Conservation (phyloP, 2,113 vertebrate species). For the Dicerorhinus sumatrensis region DNA sequence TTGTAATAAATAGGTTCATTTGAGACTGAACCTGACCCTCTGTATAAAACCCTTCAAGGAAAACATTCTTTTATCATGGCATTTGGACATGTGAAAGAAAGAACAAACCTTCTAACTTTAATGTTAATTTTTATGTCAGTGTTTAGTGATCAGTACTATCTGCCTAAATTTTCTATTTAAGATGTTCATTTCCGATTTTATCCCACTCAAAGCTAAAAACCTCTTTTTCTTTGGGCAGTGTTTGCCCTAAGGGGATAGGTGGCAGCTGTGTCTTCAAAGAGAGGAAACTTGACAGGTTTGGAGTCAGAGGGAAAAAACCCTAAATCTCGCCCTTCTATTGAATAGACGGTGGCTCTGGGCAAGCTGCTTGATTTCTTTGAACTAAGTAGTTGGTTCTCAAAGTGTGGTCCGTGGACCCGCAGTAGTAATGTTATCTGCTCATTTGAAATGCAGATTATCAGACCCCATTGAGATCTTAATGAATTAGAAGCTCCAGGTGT, state of each 20-base stretch:
- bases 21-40: not conserved
- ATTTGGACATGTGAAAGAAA: not conserved
- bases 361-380: too few species aligned
- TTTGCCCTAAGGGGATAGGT: not conserved
- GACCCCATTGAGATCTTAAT: not conserved
- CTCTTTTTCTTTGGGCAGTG: not conserved
- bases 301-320: too few species aligned
- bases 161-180: constrained; percentile 4
- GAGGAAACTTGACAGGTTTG: not conserved
- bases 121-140: not conserved
- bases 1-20: not conserved
- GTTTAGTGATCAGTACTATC: not conserved
- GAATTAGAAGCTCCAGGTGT: not conserved
- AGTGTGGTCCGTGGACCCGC: too few species aligned
- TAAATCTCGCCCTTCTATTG: too few species aligned
- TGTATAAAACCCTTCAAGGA: constrained; percentile 11
- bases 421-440: too few species aligned
- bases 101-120: not conserved
- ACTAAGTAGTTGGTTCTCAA: too few species aligned
- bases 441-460: not conserved
- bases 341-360: too few species aligned
- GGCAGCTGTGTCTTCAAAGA: not conserved
- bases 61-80: not conserved
- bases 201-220: not conserved
- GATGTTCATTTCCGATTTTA: not conserved